A percentile compares a stretch with the other conserved stretches of the same genome.
phyloP scores from a whole-genome alignment of 1,140 invertebrate species.

The Macrocentrus cingulum region DNA sequence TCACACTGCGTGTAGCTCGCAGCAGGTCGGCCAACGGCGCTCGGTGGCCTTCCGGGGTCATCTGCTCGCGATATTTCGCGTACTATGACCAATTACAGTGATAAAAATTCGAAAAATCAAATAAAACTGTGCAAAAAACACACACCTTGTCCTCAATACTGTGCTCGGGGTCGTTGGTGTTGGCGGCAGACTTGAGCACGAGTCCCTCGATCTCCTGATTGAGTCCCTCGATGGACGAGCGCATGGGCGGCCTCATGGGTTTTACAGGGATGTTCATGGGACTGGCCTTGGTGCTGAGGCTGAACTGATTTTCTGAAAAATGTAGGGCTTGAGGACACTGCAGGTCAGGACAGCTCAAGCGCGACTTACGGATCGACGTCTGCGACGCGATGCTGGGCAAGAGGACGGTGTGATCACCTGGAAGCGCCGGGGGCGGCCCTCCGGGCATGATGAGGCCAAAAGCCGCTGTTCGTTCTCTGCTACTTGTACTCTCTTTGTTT shows the following conservation, averaged over 20 bases:
- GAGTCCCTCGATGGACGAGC: slow-evolving; percentile 81
- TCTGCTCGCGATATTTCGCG: slow-evolving; percentile 56
- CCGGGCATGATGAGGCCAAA: slow-evolving; percentile 58
- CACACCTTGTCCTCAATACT: slow-evolving; percentile 53
- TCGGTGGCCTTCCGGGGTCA: slow-evolving; percentile 81
- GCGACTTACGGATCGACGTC: slow-evolving; percentile 49
- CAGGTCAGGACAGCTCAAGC: no score
- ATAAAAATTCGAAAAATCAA: no score
- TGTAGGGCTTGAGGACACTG: no score
- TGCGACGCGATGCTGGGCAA: slow-evolving; percentile 57
- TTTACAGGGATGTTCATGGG: slow-evolving; percentile 63
- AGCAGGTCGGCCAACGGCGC: slow-evolving; percentile 78
- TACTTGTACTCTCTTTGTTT: slow-evolving; percentile 57
- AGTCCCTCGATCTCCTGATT: slow-evolving; percentile 82
- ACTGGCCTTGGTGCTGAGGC: slow-evolving; percentile 60
- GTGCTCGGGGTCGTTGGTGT: slow-evolving; percentile 52
- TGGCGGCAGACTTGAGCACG: slow-evolving; percentile 61
- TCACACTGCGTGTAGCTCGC: slow-evolving; percentile 71
- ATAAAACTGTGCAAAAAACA: no score
- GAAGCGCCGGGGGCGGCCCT: slow-evolving; percentile 53
- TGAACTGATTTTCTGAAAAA: slow-evolving; percentile 58
- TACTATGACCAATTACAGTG: slow-evolving; percentile 40
- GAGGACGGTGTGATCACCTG: slow-evolving; percentile 54
- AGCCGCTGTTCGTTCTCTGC: slow-evolving; percentile 57
- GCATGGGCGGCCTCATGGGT: slow-evolving; percentile 67